These are phyloP conservation scores for Argyra leucocephala DNA, from an alignment of 2,888 invertebrate genomes.

Conservation along the genomic window DNA sequence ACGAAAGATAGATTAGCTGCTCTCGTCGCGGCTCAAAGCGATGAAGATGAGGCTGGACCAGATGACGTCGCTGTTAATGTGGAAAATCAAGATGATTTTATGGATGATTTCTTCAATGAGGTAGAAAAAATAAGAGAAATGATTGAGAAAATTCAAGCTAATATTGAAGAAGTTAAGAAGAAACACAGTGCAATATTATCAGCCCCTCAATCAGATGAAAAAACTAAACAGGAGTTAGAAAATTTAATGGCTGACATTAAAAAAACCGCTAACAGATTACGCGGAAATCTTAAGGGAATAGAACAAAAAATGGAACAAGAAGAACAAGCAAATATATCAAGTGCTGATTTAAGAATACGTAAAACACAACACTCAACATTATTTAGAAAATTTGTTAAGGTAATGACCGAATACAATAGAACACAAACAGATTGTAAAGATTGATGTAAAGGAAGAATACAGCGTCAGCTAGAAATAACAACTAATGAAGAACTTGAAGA, in stretches of 20 bases:
- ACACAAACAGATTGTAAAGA: slow-evolving; percentile 98
- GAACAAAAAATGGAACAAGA: slow-evolving; percentile 98
- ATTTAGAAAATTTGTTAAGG: slow-evolving; percentile 95
- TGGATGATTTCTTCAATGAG: slow-evolving; percentile 99
- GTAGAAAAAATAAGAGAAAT: slow-evolving; percentile 99
- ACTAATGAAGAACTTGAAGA: slow-evolving; percentile 93
- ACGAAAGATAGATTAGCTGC: slow-evolving; percentile 97
- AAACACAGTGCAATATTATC: slow-evolving; percentile 99
- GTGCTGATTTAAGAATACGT: slow-evolving; percentile 92
- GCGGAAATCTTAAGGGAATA: slow-evolving; percentile 88
- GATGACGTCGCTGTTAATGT: slow-evolving; percentile 94
- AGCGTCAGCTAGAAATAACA: slow-evolving; percentile 93
- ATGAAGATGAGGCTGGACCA: slow-evolving; percentile 89
- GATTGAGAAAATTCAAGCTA: slow-evolving; percentile 99
- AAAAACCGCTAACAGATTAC: slow-evolving; percentile 98
- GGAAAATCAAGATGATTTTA: slow-evolving; percentile 85
- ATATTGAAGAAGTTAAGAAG: slow-evolving; percentile 99
- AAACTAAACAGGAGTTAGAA: slow-evolving; percentile 94
- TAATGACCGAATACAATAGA: slow-evolving; percentile 98
- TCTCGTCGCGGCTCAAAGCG: slow-evolving; percentile 77
- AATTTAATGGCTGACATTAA: slow-evolving; percentile 98
- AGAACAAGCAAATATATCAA: slow-evolving; percentile 91
- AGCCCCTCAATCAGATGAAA: slow-evolving; percentile 97
- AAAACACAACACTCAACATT: slow-evolving; percentile 96
- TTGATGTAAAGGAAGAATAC: slow-evolving; percentile 95